Evolutionary conservation across 2,113 vertebrate species (phyloP), one percentile per base, ranked within the genome.

Genomic region (Carassius carassius): DNA sequence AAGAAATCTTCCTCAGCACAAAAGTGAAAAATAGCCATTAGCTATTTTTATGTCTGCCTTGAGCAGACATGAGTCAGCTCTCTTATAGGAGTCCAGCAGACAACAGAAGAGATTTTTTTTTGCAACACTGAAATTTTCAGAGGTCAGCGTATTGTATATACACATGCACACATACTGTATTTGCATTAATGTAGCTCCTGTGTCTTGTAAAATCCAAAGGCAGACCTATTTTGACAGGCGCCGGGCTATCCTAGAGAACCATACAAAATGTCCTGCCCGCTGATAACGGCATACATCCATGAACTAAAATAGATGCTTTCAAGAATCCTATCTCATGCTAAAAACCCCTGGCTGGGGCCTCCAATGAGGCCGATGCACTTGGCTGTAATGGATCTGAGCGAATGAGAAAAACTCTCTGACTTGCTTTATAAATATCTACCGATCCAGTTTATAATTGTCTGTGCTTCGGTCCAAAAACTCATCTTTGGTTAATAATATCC

Each of bases 221-320:
- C 63, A 81, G 79, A 69, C 19, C 12, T 37, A 37, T 74, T 74
- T 79, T 79, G 21, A 56, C 49, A 88, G 88, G 84, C 79, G 77
- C 87, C 87, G 56, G 78, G 72, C 89, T 58, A 62, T 75, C n/a
- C 79, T 83, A 78, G 67, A 70, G 19, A 37, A 86, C 88, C 91
- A 91, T 75, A 84, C 86, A 25, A 89, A 90, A 90, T 85, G 91
- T 90, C 90, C 87, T n/a, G 85, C 87, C 70, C 90, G 81, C 88
- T 87, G 91, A 92, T 91, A 94, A 91, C 89, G 90, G 88, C 90
- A 81, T 51, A 85, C 88, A 90, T 87, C 91, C 91, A 87, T 88
- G 86, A 91, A 92, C 93, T 89, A 92, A 94, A 94, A 94, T 93
- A 94, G 93, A 93, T 91, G 92, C 93, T 94, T 94, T 92, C 92